phyloP scores from a whole-genome alignment of 2,797 vertebrate genomes.

The Aeoliscus strigatus region DNA sequence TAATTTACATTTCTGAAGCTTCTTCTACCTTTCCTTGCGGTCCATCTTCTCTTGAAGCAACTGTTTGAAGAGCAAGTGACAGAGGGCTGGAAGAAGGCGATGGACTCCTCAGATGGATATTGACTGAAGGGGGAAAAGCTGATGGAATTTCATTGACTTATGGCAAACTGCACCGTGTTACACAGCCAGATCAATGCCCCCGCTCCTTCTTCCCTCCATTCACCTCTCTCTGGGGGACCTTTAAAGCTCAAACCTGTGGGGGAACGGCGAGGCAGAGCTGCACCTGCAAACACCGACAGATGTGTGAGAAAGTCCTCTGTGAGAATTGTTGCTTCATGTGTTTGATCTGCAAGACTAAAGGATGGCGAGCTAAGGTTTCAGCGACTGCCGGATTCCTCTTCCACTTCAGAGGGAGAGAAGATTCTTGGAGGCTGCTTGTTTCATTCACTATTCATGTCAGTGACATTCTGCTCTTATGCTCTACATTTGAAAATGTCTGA shows the following conservation, averaged over 20 bases:
- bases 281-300: constrained; percentile 44
- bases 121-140: constrained; percentile 57
- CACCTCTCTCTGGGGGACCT: constrained; percentile 49
- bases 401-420: constrained; percentile 32
- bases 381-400: constrained; percentile 24
- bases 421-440: no score
- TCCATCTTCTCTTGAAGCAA: constrained; percentile 14
- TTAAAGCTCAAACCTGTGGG: constrained; percentile 50
- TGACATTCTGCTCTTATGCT: no score
- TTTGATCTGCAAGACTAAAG: constrained; percentile 50
- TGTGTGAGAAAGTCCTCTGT: constrained; percentile 28
- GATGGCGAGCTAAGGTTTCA: constrained; percentile 39
- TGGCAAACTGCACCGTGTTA: constrained; percentile 57
- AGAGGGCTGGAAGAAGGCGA: constrained; percentile 41
- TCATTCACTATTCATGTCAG: no score
- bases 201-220: constrained; percentile 25
- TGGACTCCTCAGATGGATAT: constrained; percentile 58
- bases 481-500: no score
- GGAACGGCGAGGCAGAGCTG: constrained; percentile 18
- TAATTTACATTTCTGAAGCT: no score
- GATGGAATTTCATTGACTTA: constrained; percentile 71
- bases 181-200: constrained; percentile 66
- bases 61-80: constrained; percentile 30
- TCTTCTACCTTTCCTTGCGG: constrained; percentile 15
- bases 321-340: constrained; percentile 21